A percentile compares a stretch with the other conserved stretches of the same genome.
Conservation (phyloP, 2,797 vertebrate genomes). For the Oophaga sylvatica region DNA sequence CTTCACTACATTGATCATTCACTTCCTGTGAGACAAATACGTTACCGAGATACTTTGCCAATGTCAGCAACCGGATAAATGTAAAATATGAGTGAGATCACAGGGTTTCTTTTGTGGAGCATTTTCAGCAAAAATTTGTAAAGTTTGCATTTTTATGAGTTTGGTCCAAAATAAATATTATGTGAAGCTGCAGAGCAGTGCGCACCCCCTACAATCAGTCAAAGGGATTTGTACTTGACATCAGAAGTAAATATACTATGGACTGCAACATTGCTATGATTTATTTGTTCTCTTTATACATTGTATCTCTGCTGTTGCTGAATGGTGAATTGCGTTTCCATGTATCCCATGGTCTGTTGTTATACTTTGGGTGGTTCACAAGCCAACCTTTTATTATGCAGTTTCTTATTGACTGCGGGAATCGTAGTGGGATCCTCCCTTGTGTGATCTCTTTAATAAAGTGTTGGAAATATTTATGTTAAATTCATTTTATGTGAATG, state of each 20-base stretch:
- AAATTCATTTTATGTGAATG: too few relatives aligned
- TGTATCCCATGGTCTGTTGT: neutral
- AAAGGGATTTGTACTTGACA: neutral
- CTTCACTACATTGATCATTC: conserved; percentile 32
- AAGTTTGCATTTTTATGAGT: conserved; percentile 35
- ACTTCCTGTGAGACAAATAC: conserved; percentile 33
- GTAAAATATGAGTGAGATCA: conserved; percentile 22
- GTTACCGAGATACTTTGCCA: neutral
- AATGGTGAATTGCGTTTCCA: neutral
- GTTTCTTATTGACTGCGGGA: too few relatives aligned
- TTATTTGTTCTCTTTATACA: neutral
- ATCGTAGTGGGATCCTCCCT: too few relatives aligned
- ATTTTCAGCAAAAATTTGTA: neutral
- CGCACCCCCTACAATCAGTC: neutral
- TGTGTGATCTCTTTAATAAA: too few relatives aligned
- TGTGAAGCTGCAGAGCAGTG: neutral
- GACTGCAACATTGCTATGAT: neutral
- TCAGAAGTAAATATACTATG: neutral
- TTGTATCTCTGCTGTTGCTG: neutral
- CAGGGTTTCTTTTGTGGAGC: neutral
- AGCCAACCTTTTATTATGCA: too few relatives aligned
- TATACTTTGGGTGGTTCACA: too few relatives aligned
- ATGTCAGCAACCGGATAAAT: conserved; percentile 7
- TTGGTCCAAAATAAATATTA: conserved; percentile 35
- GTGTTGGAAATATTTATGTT: too few relatives aligned